Percentiles rank a stretch among this genome's conserved stretches.
phyloP scores from a whole-genome alignment of 2,888 invertebrate species.

The Dugesia japonica region DNA sequence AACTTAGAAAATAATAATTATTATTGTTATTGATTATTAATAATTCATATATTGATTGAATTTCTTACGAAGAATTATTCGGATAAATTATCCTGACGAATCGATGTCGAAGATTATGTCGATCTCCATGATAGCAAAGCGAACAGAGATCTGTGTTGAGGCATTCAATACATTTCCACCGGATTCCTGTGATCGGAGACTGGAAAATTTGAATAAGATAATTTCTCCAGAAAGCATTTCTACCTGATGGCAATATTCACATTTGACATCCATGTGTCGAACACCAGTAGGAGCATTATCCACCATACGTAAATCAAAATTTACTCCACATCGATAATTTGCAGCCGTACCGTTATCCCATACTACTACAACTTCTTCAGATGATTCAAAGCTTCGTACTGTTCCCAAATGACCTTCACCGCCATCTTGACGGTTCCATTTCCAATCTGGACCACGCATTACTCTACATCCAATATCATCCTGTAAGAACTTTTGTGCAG shows the following conservation, averaged over 20 bases:
- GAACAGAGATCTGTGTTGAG: constrained; percentile 86
- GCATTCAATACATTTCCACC: constrained; percentile 95
- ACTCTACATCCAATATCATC: constrained; percentile 64
- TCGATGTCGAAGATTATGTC: constrained; percentile 78
- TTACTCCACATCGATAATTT: constrained; percentile 62
- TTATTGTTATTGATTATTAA: too few species aligned
- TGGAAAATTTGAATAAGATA: constrained; percentile 51
- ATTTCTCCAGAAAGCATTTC: background rate
- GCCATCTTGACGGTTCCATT: constrained; percentile 85
- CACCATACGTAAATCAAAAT: constrained; percentile 63
- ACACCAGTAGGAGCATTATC: constrained; percentile 75
- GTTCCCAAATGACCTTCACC: constrained; percentile 95
- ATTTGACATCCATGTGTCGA: constrained; percentile 24
- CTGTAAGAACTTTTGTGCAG: background rate
- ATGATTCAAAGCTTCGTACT: constrained; percentile 86
- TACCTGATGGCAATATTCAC: constrained; percentile 26
- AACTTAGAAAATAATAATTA: too few species aligned
- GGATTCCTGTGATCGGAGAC: constrained; percentile 76
- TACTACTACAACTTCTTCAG: constrained; percentile 79
- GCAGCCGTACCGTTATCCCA: constrained; percentile 98
- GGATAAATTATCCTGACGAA: constrained; percentile 55
- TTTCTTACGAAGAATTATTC: constrained; percentile 13
- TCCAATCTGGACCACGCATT: constrained; percentile 89
- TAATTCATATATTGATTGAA: too few species aligned
- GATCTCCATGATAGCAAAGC: constrained; percentile 87